phyloP scores from a whole-genome alignment of 2,113 vertebrate species.

The Mystacornis crossleyi region DNA sequence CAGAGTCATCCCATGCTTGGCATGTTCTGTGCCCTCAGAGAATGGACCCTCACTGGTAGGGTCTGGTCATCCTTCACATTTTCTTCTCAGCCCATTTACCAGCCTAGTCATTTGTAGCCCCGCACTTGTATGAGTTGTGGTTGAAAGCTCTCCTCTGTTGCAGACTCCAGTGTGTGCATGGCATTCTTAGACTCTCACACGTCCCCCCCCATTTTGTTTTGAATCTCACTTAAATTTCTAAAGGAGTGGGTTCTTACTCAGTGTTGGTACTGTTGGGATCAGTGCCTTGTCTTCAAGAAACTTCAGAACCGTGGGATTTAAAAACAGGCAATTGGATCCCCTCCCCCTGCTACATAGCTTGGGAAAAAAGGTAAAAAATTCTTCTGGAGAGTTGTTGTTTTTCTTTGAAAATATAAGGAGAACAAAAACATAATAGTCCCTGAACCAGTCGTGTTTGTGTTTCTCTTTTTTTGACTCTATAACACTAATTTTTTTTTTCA shows the following conservation, averaged over 20 bases:
- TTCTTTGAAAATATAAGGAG: not conserved
- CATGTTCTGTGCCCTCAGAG: not conserved
- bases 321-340: not conserved
- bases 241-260: not conserved
- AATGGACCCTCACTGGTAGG: fast-evolving
- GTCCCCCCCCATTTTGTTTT: fast-evolving
- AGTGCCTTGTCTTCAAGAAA: fast-evolving
- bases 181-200: fast-evolving
- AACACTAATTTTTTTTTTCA: not conserved
- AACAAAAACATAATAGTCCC: not conserved
- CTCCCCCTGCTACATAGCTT: not conserved
- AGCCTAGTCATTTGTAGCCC: not conserved
- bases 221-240: not conserved
- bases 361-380: not conserved
- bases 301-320: not conserved
- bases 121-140: fast-evolving
- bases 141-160: not conserved
- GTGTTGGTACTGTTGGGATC: fast-evolving
- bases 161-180: not conserved
- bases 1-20: fast-evolving
- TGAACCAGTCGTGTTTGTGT: not conserved
- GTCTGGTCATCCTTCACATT: not conserved
- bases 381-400: not conserved
- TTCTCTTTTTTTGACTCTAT: not conserved
- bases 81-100: fast-evolving